A percentile compares a stretch with the other conserved stretches of the same genome.
Conservation (phyloP, 1,140 invertebrate genomes). For the Tetramorium alpestre region DNA sequence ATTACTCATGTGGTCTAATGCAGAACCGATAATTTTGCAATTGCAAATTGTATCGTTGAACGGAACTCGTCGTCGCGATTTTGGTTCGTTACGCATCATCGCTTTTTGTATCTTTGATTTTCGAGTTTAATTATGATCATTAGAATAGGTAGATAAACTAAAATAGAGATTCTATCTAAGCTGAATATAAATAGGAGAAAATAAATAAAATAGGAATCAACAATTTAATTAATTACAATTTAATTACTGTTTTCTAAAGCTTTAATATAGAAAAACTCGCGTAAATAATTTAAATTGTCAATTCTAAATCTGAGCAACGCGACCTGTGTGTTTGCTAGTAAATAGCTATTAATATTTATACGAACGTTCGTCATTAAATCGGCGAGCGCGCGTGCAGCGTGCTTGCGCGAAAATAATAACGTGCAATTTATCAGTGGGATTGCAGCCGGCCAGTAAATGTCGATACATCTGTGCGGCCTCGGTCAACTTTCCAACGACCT, state of each 20-base stretch:
- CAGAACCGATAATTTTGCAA: neutral
- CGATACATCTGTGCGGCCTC: conserved; percentile 66
- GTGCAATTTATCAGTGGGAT: conserved; percentile 69
- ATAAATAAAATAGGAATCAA: neutral
- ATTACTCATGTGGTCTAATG: conserved; percentile 22
- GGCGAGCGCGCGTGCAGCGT: conserved; percentile 46
- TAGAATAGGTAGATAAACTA: neutral
- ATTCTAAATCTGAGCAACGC: neutral
- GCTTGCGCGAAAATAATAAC: conserved; percentile 68
- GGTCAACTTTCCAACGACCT: conserved; percentile 72
- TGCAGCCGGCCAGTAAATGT: conserved; percentile 61
- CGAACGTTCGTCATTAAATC: conserved; percentile 41
- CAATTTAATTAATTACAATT: neutral
- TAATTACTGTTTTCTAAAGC: neutral
- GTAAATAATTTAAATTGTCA: neutral
- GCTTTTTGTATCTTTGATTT: neutral
- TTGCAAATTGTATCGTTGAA: conserved; percentile 4
- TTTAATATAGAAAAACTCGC: neutral
- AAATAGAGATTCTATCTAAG: neutral
- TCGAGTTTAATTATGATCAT: neutral
- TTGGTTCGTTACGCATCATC: neutral
- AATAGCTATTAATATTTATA: conserved; percentile 52
- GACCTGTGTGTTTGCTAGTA: neutral
- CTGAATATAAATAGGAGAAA: neutral
- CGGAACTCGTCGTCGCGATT: neutral